Percentiles rank a stretch among this genome's conserved stretches.
Evolutionary conservation across 2,797 vertebrate genomes (phyloP).

Genomic region (Furcifer pardalis): DNA sequence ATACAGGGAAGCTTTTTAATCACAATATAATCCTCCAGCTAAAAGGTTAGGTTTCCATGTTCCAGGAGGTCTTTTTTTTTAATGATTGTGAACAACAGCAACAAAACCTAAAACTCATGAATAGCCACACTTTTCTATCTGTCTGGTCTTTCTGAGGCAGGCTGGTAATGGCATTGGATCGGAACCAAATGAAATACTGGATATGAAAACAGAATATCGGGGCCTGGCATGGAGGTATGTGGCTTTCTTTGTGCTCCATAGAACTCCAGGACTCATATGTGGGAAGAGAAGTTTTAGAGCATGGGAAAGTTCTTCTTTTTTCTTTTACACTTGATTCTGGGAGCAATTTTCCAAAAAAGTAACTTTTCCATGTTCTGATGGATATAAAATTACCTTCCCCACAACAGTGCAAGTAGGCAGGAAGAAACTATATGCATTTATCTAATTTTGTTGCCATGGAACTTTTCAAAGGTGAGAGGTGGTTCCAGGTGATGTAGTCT

Average conservation of each 20-base stretch:
- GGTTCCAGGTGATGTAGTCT: no score
- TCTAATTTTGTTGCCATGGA: no score
- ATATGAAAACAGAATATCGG: slow-evolving; percentile 82
- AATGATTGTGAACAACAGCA: slow-evolving; percentile 36
- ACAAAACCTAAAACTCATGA: background rate
- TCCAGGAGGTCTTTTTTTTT: background rate
- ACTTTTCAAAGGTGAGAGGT: no score
- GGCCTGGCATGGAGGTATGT: slow-evolving; percentile 92
- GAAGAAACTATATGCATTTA: no score
- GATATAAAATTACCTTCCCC: no score
- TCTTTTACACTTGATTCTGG: no score
- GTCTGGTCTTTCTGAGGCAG: slow-evolving; percentile 70
- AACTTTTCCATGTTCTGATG: no score
- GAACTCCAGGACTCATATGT: background rate
- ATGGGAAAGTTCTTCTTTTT: no score
- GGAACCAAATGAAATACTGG: slow-evolving; percentile 71
- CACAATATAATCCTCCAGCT: slow-evolving; percentile 6
- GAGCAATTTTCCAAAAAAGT: no score
- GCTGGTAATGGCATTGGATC: slow-evolving; percentile 88
- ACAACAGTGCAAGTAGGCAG: no score
- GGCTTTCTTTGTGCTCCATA: background rate
- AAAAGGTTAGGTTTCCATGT: slow-evolving; percentile 13
- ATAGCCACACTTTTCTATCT: slow-evolving; percentile 39
- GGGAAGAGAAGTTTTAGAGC: background rate
- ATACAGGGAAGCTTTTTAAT: background rate